Evolutionary conservation across 1,140 invertebrate genomes (phyloP), one percentile per base, ranked within the genome.

Genomic region (Pemphigus obesinymphae): DNA sequence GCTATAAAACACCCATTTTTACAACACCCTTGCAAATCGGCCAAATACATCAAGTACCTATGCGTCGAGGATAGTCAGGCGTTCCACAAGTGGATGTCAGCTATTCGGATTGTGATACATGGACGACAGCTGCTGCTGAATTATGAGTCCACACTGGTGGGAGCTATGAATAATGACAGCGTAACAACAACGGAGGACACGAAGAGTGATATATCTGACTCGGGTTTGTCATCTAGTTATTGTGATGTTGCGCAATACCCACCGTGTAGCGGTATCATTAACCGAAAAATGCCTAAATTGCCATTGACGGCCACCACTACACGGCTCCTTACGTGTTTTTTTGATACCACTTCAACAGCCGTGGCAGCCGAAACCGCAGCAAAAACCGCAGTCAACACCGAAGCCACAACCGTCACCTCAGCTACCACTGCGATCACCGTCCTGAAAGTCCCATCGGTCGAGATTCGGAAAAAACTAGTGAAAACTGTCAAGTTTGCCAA

Each of bases 31-130:
- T n/a, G n/a, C 48, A 93, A 93, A 86, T 92, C 91, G 4, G 94
- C 95, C 7, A 98, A 98, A 86, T 97, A 96, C 85, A 97, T 99
- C 50, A 97, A 98, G 87, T 99, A 98, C 87, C 90, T 99, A 26
- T 99, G 97, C 86, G 95, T 96, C 37, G 97, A 99, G 85, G 96
- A 98, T 87, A 90, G 93, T 80, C 88, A 89, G 6, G 92, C 93
- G 0, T 87, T 98, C 83, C 92, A 96, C 73, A 91, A 93, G 86
- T 99, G 98, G 98, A 91, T 99, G 83, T 95, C 93, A n/a, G 97
- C 95, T 11, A 96, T 99, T 84, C 89, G 97, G 70, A 94, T 99
- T 55, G 96, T 96, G n/a, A 99, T 98, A 90, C 92, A 95, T 85
- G 95, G 95, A 48, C 90, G 92, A 66, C 92, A 94, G 84, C 85